Evolutionary conservation across 2,888 invertebrate genomes (phyloP).

Genomic region (Pinctada fucata): DNA sequence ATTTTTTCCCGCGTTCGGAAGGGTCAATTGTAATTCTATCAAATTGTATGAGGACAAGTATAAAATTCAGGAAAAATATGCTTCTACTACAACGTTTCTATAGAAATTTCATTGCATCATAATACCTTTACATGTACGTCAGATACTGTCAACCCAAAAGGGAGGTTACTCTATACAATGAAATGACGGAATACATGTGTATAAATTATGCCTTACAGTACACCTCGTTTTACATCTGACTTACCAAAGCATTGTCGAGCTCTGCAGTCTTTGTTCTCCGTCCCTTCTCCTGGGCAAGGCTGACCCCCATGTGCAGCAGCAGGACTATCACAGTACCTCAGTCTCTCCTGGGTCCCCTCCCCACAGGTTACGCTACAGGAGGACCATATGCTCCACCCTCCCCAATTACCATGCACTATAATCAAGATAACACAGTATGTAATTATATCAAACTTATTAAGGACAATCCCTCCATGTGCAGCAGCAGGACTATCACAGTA

Average conservation of each 20-base stretch:
- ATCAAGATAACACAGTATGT: background rate
- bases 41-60: too few relatives aligned
- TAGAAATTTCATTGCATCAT: too few relatives aligned
- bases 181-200: too few relatives aligned
- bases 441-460: background rate
- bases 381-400: conserved; percentile 70
- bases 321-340: conserved; percentile 69
- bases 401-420: conserved; percentile 72
- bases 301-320: conserved; percentile 69
- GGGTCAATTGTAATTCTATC: too few relatives aligned
- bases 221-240: too few relatives aligned
- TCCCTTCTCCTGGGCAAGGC: conserved; percentile 73
- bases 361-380: conserved; percentile 72
- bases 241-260: conserved; percentile 67
- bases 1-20: too few relatives aligned
- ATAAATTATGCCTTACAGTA: too few relatives aligned
- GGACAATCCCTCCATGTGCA: conserved; percentile 61
- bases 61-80: too few relatives aligned
- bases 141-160: too few relatives aligned
- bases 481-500: conserved; percentile 71
- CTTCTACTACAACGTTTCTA: too few relatives aligned
- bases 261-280: conserved; percentile 67
- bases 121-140: too few relatives aligned
- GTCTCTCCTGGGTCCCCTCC: conserved; percentile 63
- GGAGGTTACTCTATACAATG: too few relatives aligned